Percentiles rank a stretch among this genome's conserved stretches.
Evolutionary conservation across 2,888 invertebrate genomes (phyloP).

Genomic region (Drosophila nigritarsus): DNA sequence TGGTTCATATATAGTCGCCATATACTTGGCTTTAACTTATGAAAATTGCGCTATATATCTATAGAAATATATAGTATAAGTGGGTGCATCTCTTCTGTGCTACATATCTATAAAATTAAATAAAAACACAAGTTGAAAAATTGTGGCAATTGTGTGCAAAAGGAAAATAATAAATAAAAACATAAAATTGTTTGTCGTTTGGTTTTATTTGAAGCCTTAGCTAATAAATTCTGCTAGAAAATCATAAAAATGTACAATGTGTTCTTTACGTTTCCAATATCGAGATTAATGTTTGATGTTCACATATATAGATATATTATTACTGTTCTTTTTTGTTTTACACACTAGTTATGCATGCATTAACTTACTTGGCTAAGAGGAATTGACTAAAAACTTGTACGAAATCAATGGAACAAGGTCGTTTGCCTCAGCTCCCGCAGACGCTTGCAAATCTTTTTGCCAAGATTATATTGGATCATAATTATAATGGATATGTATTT

Average conservation of each 20-base stretch:
- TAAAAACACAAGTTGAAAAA: too few relatives aligned
- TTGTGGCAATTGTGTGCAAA: not conserved
- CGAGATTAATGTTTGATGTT: conserved; percentile 62
- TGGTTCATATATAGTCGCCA: conserved; percentile 11
- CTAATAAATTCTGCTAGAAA: conserved; percentile 75
- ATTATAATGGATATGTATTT: conserved; percentile 49
- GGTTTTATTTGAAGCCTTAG: conserved; percentile 56
- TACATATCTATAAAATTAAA: not conserved
- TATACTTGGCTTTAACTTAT: conserved; percentile 44
- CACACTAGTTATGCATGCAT: conserved; percentile 36
- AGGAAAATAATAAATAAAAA: conserved; percentile 42
- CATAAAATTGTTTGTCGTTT: conserved; percentile 47
- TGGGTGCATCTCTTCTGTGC: conserved; percentile 9
- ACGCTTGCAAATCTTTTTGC: conserved; percentile 19
- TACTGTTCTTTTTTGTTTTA: not conserved
- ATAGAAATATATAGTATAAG: conserved; percentile 10
- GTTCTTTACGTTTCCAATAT: conserved; percentile 42
- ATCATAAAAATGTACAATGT: conserved; percentile 47
- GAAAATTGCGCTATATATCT: conserved; percentile 26
- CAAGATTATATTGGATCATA: conserved; percentile 15
- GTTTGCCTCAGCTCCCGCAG: conserved; percentile 16
- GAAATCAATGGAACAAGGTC: conserved; percentile 53
- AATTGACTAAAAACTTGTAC: conserved; percentile 60
- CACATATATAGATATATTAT: conserved; percentile 3
- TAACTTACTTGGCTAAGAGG: conserved; percentile 44